Evolutionary conservation across 2,888 invertebrate genomes (phyloP).

Genomic region (Troides aeacus): DNA sequence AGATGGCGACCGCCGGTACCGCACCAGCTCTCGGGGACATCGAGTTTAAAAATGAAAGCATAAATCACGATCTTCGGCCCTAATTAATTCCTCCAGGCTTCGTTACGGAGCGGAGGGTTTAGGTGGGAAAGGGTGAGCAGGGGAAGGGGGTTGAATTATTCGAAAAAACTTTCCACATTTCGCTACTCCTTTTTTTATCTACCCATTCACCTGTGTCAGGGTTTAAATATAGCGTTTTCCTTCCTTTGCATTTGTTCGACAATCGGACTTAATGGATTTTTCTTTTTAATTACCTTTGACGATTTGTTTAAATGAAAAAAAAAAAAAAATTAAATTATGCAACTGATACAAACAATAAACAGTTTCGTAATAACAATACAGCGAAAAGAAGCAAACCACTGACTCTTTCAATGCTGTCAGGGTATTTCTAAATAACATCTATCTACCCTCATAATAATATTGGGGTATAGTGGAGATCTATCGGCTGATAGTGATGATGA

Average conservation of each 20-base stretch:
- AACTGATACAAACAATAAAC: too few relatives aligned
- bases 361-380: too few relatives aligned
- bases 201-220: conserved; percentile 53
- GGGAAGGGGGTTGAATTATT: conserved; percentile 55
- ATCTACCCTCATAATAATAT: too few relatives aligned
- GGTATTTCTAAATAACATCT: too few relatives aligned
- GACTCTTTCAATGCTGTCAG: too few relatives aligned
- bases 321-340: too few relatives aligned
- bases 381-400: too few relatives aligned
- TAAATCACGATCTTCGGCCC: conserved; percentile 79
- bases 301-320: background rate
- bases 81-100: conserved; percentile 77
- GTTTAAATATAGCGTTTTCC: conserved; percentile 16
- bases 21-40: conserved; percentile 55
- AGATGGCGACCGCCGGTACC: conserved; percentile 34
- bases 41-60: conserved; percentile 77
- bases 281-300: background rate
- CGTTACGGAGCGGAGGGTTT: conserved; percentile 46
- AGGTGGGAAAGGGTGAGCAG: too few relatives aligned
- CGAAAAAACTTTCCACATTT: conserved; percentile 65
- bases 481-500: too few relatives aligned
- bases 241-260: background rate
- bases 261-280: background rate
- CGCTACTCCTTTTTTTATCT: conserved; percentile 56
- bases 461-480: too few relatives aligned